Evolutionary conservation across 2,888 invertebrate species (phyloP).

Genomic region (Anthrax anthrax): DNA sequence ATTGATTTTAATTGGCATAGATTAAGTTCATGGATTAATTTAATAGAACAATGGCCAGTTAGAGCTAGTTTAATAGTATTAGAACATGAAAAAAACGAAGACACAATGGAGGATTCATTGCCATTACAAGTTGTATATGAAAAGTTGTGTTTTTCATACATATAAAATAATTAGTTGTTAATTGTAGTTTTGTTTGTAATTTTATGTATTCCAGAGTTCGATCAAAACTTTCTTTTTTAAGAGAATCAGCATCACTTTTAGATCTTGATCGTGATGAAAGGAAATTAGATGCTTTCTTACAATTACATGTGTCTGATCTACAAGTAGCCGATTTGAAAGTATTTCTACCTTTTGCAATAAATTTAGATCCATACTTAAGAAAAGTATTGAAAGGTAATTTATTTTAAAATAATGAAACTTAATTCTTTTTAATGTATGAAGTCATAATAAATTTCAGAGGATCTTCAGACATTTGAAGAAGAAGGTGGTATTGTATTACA

Average conservation of each 20-base stretch:
- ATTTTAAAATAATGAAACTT: neutral
- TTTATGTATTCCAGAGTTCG: conserved; percentile 46
- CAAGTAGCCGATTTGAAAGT: conserved; percentile 81
- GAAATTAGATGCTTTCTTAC: conserved; percentile 85
- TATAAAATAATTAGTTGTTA: neutral
- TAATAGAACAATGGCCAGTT: conserved; percentile 98
- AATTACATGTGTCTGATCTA: conserved; percentile 73
- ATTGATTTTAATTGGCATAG: conserved; percentile 99
- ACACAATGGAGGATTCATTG: conserved; percentile 68
- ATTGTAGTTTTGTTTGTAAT: neutral
- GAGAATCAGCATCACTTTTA: conserved; percentile 76
- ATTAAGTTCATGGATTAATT: conserved; percentile 93
- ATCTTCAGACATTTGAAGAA: conserved; percentile 54
- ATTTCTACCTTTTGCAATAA: conserved; percentile 95
- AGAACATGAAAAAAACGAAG: conserved; percentile 81
- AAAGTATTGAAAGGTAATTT: conserved; percentile 86
- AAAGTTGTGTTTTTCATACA: conserved; percentile 43
- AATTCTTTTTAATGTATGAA: neutral
- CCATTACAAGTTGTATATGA: conserved; percentile 85
- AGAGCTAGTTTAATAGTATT: conserved; percentile 95
- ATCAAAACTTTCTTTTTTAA: conserved; percentile 64
- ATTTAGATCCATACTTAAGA: conserved; percentile 92
- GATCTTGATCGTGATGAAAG: conserved; percentile 90
- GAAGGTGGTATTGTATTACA: conserved; percentile 33
- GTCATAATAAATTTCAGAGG: conserved; percentile 37